Evolutionary conservation across 23 tunicate genomes (phyloP), one percentile per base, ranked within the genome.

Genomic region (Pegea sp.): DNA sequence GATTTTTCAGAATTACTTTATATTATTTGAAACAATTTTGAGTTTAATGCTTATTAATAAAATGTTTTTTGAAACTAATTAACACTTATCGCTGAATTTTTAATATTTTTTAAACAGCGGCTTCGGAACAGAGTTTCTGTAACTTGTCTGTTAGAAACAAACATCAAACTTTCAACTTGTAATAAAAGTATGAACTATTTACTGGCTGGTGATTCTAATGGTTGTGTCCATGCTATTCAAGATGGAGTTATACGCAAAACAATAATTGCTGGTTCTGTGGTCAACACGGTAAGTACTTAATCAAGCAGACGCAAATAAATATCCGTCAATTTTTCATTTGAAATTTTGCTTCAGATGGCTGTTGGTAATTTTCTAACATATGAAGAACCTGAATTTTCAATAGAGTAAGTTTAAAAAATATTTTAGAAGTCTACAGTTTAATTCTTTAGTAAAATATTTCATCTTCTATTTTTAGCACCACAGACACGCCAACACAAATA

Each of bases 401-500:
- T 8, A 11, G 16, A 38, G 46, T 38, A 38, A 38, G 46, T 38
- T 11, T 8, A 11, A 38, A 38, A 38, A 16, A 8, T 38, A 38
- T 38, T 38, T 38, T 38, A 8, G 16, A 38, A 8, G 46, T 8
- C 11, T 8, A 38, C 46, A 38, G 16, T 8, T 38, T 8, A 38
- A 38, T 8, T 8, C 11, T 16, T 8, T 38, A 8, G 16, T 8
- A 38, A 38, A 38, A 38, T 16, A 38, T 8, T n/a, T n/a, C n/a
- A n/a, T n/a, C n/a, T n/a, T n/a, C n/a, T n/a, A n/a, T n/a, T 38
- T 38, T 38, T 38, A 38, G 16, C 11, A 38, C 46, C 13, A 38
- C 46, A 38, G 16, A 3, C 66, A 81, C 81, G 1, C 42, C 52
- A 19, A 81, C 94, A 0, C 94, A 81, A 44, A 67, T 73, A 7